Percentiles rank a stretch among this genome's conserved stretches.
These are phyloP conservation scores for Smutsia gigantea DNA, from an alignment of 2,797 vertebrate genomes.

Conservation along the genomic window DNA sequence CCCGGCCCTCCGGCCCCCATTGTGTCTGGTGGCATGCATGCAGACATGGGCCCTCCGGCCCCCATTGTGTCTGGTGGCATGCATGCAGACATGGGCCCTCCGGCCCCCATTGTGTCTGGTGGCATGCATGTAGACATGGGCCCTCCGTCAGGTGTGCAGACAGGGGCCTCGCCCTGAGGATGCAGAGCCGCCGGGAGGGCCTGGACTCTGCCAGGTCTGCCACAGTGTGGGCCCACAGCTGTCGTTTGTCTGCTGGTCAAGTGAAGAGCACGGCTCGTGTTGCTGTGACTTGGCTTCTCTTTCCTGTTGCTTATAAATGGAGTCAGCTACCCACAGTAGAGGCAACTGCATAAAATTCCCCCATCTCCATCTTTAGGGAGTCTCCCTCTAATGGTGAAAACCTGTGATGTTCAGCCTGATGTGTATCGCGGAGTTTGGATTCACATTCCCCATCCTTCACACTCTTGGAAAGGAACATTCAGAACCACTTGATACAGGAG, in stretches of 20 bases:
- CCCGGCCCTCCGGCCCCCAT: fast-evolving
- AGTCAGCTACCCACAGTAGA: not conserved
- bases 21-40: fast-evolving
- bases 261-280: not conserved
- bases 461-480: not conserved
- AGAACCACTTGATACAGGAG: not conserved
- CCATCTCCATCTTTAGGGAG: fast-evolving
- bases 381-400: not conserved
- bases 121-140: fast-evolving
- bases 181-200: not conserved
- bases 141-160: fast-evolving
- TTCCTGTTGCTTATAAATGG: not conserved
- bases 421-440: too few relatives aligned
- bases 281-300: fast-evolving
- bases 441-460: not conserved
- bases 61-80: fast-evolving
- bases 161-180: not conserved
- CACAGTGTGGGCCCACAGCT: too few relatives aligned
- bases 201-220: too few relatives aligned
- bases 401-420: not conserved
- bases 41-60: fast-evolving
- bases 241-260: not conserved
- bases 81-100: fast-evolving
- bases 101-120: fast-evolving
- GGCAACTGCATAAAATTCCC: not conserved